phyloP scores from a whole-genome alignment of 1,140 invertebrate genomes.

The Drosophila pseudoananassae region DNA sequence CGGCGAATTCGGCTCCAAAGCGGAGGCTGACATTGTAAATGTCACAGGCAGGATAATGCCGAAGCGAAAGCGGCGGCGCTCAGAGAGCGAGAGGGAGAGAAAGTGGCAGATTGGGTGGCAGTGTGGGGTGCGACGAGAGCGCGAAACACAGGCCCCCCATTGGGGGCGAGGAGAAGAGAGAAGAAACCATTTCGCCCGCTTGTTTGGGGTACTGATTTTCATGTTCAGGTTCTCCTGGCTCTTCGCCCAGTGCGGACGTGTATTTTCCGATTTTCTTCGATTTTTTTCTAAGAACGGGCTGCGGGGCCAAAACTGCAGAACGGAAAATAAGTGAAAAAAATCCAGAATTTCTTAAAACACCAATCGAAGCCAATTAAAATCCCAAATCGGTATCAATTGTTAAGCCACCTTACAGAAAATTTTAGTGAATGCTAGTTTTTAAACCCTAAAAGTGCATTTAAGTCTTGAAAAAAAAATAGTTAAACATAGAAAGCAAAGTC shows the following conservation, averaged over 20 bases:
- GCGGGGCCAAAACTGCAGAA: conserved; percentile 49
- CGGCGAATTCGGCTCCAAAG: conserved; percentile 29
- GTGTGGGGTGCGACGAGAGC: conserved; percentile 3
- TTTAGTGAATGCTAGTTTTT: conserved; percentile 16
- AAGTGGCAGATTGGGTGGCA: background rate
- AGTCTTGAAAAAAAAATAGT: conserved; percentile 14
- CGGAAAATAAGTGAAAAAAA: conserved; percentile 30
- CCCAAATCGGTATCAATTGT: conserved; percentile 41
- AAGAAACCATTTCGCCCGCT: conserved; percentile 26
- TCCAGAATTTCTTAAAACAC: background rate
- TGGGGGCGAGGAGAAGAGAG: conserved; percentile 6
- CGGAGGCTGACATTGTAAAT: conserved; percentile 69
- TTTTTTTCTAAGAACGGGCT: conserved; percentile 5
- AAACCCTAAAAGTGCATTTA: conserved; percentile 45
- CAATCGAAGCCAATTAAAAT: conserved; percentile 37
- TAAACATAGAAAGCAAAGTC: background rate
- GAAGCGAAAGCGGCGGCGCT: conserved; percentile 54
- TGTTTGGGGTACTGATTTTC: conserved; percentile 70
- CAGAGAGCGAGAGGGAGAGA: conserved; percentile 32
- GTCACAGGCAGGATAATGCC: conserved; percentile 53
- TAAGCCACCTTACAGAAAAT: conserved; percentile 9
- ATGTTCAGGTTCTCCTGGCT: conserved; percentile 79
- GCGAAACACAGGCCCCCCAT: background rate
- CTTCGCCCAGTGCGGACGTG: conserved; percentile 76
- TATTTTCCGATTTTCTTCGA: conserved; percentile 47